phyloP scores from a whole-genome alignment of 2,797 vertebrate species.

The Sebastes minor region DNA sequence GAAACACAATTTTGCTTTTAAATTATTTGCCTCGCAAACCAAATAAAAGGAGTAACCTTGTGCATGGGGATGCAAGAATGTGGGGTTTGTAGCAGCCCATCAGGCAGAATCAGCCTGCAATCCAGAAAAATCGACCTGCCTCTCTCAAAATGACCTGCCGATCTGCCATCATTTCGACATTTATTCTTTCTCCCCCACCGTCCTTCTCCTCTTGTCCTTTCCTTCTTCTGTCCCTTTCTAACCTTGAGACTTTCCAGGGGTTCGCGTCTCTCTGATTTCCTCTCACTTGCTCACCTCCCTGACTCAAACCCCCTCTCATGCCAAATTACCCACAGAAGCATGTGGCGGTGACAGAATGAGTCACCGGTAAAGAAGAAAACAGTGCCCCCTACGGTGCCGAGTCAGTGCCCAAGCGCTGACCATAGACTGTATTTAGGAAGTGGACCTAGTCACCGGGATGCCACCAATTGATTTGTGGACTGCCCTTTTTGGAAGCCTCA shows the following conservation, averaged over 20 bases:
- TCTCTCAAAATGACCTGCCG: not conserved
- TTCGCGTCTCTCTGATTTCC: not conserved
- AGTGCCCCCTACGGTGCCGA: not conserved
- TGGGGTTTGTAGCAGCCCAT: not conserved
- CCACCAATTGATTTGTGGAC: too few relatives aligned
- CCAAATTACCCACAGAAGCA: not conserved
- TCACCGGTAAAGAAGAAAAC: constrained; percentile 1
- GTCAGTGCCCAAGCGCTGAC: not conserved
- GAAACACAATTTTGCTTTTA: not conserved
- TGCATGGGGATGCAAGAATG: not conserved
- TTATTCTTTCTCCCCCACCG: not conserved
- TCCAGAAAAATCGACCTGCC: not conserved
- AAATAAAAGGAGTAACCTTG: not conserved
- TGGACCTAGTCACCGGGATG: too few relatives aligned
- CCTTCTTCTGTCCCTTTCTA: not conserved
- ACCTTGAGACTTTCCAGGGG: not conserved
- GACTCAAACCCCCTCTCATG: not conserved
- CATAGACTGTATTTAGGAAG: too few relatives aligned
- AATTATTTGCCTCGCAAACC: not conserved
- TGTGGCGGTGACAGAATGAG: not conserved
- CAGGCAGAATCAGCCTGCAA: not conserved
- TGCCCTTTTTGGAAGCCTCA: too few relatives aligned
- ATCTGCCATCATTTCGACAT: not conserved
- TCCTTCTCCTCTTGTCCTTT: not conserved
- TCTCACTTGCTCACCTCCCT: not conserved